A percentile compares a stretch with the other conserved stretches of the same genome.
Conservation (phyloP, 2,888 invertebrate genomes). For the Phaonia tiefii region DNA sequence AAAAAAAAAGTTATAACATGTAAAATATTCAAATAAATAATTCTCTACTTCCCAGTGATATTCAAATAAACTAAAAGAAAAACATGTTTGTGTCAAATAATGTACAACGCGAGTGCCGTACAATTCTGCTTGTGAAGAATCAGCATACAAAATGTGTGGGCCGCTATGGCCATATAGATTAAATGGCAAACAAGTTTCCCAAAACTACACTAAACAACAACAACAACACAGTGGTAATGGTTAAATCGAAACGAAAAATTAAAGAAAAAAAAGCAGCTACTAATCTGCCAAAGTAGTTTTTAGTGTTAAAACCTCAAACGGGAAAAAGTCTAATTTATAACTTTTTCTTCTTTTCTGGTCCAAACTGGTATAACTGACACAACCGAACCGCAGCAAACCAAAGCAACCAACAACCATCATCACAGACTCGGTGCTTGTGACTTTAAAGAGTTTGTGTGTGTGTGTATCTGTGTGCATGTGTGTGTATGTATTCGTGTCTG, state of each 20-base stretch:
- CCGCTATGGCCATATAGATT: slow-evolving; percentile 47
- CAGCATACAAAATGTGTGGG: slow-evolving; percentile 32
- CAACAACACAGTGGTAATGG: not conserved
- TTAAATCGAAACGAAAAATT: slow-evolving; percentile 1
- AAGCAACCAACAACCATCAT: slow-evolving; percentile 12
- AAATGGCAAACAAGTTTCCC: slow-evolving; percentile 3
- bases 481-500: not conserved
- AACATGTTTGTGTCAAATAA: slow-evolving; percentile 39
- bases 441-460: not conserved
- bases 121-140: slow-evolving; percentile 22
- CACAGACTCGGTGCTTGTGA: too few relatives aligned
- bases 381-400: not conserved
- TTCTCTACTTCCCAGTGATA: too few relatives aligned
- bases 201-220: slow-evolving; percentile 11
- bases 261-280: not conserved
- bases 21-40: not conserved
- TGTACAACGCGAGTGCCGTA: too few relatives aligned
- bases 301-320: slow-evolving; percentile 11
- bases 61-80: not conserved
- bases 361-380: too few relatives aligned
- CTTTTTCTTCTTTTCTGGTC: not conserved
- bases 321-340: not conserved
- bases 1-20: slow-evolving; percentile 15
- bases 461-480: not conserved
- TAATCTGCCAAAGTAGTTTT: not conserved